Base-by-base conservation (phyloP, 2,797 vertebrate genomes). In the Acropternis orthonyx region DNA sequence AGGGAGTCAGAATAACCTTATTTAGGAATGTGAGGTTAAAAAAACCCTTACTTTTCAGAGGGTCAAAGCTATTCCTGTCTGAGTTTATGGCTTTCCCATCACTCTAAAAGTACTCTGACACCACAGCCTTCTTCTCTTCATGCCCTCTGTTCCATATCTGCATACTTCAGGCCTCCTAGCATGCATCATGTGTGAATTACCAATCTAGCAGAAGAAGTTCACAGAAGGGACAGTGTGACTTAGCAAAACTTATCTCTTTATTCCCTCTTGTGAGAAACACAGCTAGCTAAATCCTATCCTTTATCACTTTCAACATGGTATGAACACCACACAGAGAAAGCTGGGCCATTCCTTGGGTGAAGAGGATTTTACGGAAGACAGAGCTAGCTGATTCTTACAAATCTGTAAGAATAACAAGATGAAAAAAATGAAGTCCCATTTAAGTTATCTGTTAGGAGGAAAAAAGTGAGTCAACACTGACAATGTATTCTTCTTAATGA, bases 401-500 rank as follows among this genome's bases (percentile, higher is more conserved):
- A 74, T 93, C 30, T 80, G 36, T 59, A 34, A 82, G 82, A 85
- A 77, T 20, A 22, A 72, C 32, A 37, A 72, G 46, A 93, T 83
- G 22, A 88, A 69, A 84, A 84, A 94, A 93, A 84, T 43, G 15
- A 95, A 56, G 23, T 79, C 49, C 26, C 34, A 89, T 96, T 95
- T 86, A 72, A 81, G 32, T 69, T 79, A 81, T 93, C 67, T 91
- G n/a, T 78, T 54, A 46, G 28, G 62, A 11, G 55, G 32, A 24
- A 89, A 83, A 89, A n/a, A 56, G 58, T 58, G 72, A 96, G 73
- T 62, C 54, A 94, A 79, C 48, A 83, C 8, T 86, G 84, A 92
- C 75, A 89, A 85, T 39, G 19, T 82, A 89, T 92, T 96, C 84
- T 18, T 80, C 77, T 95, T 95, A 97, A 96, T 79, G n/a, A 87